Percentiles rank a stretch among this genome's conserved stretches.
phyloP scores from a whole-genome alignment of 1,140 invertebrate species.

The Cydia pomonella region DNA sequence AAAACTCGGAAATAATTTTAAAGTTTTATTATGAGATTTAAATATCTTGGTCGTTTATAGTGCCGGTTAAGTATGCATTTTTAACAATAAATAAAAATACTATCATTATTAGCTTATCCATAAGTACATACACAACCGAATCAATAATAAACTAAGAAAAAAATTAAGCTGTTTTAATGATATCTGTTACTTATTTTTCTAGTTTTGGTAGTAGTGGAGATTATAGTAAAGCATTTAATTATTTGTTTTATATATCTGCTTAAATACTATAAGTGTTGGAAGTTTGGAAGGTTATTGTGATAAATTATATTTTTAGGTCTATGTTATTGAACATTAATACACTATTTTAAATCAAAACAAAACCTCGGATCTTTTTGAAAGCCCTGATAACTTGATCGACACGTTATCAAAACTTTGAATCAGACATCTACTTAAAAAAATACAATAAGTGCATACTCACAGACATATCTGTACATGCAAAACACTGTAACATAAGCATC shows the following conservation, averaged over 20 bases:
- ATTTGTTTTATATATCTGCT: slow-evolving; percentile 53
- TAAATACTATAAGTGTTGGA: slow-evolving; percentile 65
- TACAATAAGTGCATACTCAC: slow-evolving; percentile 79
- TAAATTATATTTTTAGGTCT: slow-evolving; percentile 36
- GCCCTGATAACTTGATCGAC: slow-evolving; percentile 49
- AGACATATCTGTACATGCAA: slow-evolving; percentile 75
- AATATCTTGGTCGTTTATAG: slow-evolving; percentile 65
- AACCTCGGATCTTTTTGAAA: slow-evolving; percentile 50
- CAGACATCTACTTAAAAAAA: slow-evolving; percentile 63
- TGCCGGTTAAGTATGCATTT: slow-evolving; percentile 75
- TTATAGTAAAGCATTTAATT: slow-evolving; percentile 54
- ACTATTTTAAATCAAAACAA: slow-evolving; percentile 40
- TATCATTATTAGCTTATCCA: slow-evolving; percentile 72
- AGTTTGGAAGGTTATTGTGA: slow-evolving; percentile 66
- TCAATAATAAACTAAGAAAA: slow-evolving; percentile 66
- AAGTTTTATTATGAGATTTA: slow-evolving; percentile 74
- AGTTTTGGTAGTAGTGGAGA: slow-evolving; percentile 73
- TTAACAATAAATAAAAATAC: slow-evolving; percentile 58
- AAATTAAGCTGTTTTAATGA: slow-evolving; percentile 50
- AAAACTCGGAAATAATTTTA: slow-evolving; percentile 24
- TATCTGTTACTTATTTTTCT: slow-evolving; percentile 58
- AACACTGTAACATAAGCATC: slow-evolving; percentile 77
- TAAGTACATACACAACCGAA: slow-evolving; percentile 80
- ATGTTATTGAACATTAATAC: slow-evolving; percentile 31
- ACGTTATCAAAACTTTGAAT: slow-evolving; percentile 58